Base-by-base conservation (phyloP, 2,888 invertebrate species). In the Willowsia nigromaculata region DNA sequence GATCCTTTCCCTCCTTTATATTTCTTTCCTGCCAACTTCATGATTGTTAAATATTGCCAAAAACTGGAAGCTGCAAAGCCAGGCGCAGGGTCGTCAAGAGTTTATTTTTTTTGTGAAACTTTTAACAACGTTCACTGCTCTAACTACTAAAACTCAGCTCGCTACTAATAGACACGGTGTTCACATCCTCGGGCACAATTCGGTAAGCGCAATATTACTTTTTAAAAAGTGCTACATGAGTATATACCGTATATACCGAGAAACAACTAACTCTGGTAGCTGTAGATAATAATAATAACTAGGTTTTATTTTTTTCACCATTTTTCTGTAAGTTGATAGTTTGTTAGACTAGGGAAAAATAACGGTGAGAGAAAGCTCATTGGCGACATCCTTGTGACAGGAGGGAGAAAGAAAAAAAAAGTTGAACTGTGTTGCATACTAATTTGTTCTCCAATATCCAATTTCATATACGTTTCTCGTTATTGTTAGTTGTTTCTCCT, bases 401-500 rank as follows among this genome's bases (percentile, higher is more conserved):
- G 56, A 62, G 22, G 40, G 33, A 50, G 53, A 40, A 27, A 13
- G n/a, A 25, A 25, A 37, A 37, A 80, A 30, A 85, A 65, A 85
- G 85, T 62, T 62, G 76, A 47, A 68, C 86, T 76, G 71, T 56
- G 71, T 87, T 87, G 86, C 86, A 87, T 87, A 87, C 86, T 87
- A 87, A 87, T 87, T 87, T 81, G 40, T 53, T 37, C 53, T 47
- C 30, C 47, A 74, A 74, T 47, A 74, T 78, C 53, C 33, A 18
- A 22, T 47, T 83, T 68, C 47, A 50, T 27, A n/a, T n/a, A 27
- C 27, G 33, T 25, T 43, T 27, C 74, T 18, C 43, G 27, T 74
- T 50, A 62, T 74, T 50, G 15, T 18, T 74, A 25, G 25, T 47
- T 25, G 43, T 74, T 74, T 74, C 5, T 15, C 6, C 47, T 43